These are phyloP conservation scores for Sphenodon punctatus DNA, from an alignment of 2,797 vertebrate genomes.

Conservation along the genomic window DNA sequence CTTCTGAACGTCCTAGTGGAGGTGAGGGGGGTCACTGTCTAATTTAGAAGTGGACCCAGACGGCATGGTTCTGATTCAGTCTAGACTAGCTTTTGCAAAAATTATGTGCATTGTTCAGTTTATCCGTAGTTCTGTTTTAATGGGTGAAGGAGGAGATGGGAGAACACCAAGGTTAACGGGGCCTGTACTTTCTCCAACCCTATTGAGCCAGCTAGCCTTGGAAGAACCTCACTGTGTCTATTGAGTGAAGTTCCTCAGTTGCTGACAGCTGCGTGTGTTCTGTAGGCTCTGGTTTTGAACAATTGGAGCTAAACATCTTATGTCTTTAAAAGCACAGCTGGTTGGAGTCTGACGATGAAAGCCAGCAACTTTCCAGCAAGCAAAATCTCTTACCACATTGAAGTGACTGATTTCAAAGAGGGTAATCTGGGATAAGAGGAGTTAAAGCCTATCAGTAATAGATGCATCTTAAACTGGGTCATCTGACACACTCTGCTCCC, in stretches of 20 bases:
- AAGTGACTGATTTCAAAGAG: slow-evolving; percentile 5
- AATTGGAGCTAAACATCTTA: neutral
- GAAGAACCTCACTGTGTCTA: too few relatives aligned
- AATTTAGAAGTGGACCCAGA: neutral
- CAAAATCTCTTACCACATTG: neutral
- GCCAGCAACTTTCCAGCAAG: neutral
- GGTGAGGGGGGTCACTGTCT: neutral
- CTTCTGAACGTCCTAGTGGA: neutral
- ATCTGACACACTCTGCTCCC: slow-evolving; percentile 52
- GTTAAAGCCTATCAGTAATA: slow-evolving; percentile 64
- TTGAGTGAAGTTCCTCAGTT: neutral
- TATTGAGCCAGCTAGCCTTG: neutral
- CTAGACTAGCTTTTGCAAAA: neutral
- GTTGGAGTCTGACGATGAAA: neutral
- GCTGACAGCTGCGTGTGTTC: neutral
- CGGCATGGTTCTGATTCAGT: neutral
- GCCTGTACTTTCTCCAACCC: neutral
- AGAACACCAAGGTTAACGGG: neutral
- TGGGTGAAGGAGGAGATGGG: neutral
- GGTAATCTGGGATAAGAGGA: slow-evolving; percentile 66
- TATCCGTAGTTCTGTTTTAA: neutral
- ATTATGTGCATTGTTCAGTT: neutral
- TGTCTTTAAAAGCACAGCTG: slow-evolving; percentile 36
- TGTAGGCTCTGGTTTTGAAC: neutral
- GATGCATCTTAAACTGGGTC: slow-evolving; percentile 58